Percentiles rank a stretch among this genome's conserved stretches.
Evolutionary conservation across 2,113 vertebrate species (phyloP).

Genomic region (Atrichornis clamosus): DNA sequence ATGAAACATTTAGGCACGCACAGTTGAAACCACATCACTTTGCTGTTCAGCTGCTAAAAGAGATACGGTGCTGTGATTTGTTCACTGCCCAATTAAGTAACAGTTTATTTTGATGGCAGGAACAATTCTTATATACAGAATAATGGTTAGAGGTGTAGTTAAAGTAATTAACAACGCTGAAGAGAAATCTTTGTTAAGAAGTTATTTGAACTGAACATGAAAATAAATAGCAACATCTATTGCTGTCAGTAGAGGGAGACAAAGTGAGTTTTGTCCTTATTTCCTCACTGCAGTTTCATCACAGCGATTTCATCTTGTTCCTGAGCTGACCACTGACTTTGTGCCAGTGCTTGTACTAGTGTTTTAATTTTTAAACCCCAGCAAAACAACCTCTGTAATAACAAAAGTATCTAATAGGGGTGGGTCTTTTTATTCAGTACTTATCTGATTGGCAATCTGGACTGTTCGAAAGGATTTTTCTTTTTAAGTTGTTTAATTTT

Average conservation of each 20-base stretch:
- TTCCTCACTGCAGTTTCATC: neutral
- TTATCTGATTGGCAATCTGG: neutral
- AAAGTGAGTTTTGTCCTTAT: neutral
- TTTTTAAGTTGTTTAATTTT: neutral
- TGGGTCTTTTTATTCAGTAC: neutral
- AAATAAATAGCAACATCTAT: neutral
- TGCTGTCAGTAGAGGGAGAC: neutral
- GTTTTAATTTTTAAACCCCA: neutral
- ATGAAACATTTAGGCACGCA: neutral
- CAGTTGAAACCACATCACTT: neutral
- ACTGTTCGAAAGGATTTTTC: neutral
- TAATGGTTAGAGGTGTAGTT: neutral
- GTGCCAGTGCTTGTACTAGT: neutral
- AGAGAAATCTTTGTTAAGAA: neutral
- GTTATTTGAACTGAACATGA: neutral
- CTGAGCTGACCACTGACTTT: neutral
- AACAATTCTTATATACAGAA: neutral
- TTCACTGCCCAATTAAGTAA: neutral
- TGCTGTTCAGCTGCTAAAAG: neutral
- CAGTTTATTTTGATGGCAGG: neutral
- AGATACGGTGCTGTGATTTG: neutral
- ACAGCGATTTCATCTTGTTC: neutral
- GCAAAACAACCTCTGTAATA: neutral
- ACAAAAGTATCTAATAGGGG: neutral
- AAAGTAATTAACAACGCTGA: neutral